Base-by-base conservation (phyloP, 2,888 invertebrate species). In the Halocaridina rubra region DNA sequence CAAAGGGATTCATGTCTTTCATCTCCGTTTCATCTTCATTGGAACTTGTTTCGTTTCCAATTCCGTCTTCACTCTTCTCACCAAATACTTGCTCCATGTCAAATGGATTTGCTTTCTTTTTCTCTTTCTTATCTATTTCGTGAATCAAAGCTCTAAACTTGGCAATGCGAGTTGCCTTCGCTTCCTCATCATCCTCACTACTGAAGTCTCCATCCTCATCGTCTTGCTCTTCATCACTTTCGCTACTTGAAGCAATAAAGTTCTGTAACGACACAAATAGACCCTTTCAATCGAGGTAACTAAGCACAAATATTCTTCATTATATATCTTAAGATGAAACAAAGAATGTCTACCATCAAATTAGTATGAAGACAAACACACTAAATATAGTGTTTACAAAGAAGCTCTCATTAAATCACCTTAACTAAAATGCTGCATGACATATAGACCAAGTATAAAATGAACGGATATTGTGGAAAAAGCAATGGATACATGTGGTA, bases 261-360 rank as follows among this genome's bases (percentile, higher is more conserved):
- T 71, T 75, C 86, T 87, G 75, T 22, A 75, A 53, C 7, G 30
- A 46, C 46, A 69, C 13, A 90, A 86, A 29, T n/a, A n/a, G n/a
- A n/a, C n/a, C n/a, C n/a, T n/a, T n/a, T n/a, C n/a, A n/a, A n/a
- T n/a, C n/a, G n/a, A n/a, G n/a, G n/a, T n/a, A n/a, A n/a, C n/a
- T n/a, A n/a, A n/a, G n/a, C n/a, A n/a, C n/a, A n/a, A n/a, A n/a
- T n/a, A n/a, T n/a, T n/a, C n/a, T n/a, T n/a, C n/a, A n/a, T n/a
- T n/a, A n/a, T n/a, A n/a, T n/a, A n/a, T n/a, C n/a, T n/a, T n/a
- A n/a, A n/a, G n/a, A n/a, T n/a, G n/a, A n/a, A n/a, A n/a, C n/a
- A n/a, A n/a, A n/a, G n/a, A n/a, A n/a, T n/a, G n/a, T n/a, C n/a
- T n/a, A n/a, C n/a, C n/a, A n/a, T n/a, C n/a, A n/a, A n/a, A n/a